Evolutionary conservation across 1,140 invertebrate genomes (phyloP).

Genomic region (Thalassaphorura encarpata): DNA sequence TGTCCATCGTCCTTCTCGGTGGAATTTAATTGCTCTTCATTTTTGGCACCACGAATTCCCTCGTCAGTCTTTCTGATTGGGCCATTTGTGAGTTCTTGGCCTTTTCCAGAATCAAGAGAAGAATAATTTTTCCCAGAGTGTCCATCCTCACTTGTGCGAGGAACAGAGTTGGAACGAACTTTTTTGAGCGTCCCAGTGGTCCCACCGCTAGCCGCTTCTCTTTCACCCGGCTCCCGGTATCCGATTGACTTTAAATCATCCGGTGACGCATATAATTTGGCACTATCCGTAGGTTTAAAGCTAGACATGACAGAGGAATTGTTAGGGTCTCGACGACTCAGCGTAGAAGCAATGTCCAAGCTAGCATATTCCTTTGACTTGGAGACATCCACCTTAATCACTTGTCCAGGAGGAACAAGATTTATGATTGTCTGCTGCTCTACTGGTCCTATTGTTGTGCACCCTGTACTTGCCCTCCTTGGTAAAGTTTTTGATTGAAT

Average conservation of each 20-base stretch:
- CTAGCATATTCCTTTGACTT: constrained; percentile 36
- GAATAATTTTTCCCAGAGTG: constrained; percentile 8
- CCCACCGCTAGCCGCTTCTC: background rate
- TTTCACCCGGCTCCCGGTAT: constrained; percentile 43
- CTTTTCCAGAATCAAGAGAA: constrained; percentile 11
- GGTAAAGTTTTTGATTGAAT: constrained; percentile 32
- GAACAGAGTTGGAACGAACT: constrained; percentile 22
- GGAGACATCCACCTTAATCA: constrained; percentile 59
- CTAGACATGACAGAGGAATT: constrained; percentile 64
- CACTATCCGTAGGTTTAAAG: constrained; percentile 69
- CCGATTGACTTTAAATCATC: constrained; percentile 70
- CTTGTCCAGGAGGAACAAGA: constrained; percentile 50
- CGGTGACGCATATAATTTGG: constrained; percentile 78
- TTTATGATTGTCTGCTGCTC: constrained; percentile 32
- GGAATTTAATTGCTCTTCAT: background rate
- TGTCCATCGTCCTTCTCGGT: constrained; percentile 2
- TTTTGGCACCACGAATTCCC: background rate
- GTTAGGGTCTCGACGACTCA: constrained; percentile 8
- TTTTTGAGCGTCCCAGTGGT: constrained; percentile 22
- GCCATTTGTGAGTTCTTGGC: constrained; percentile 15
- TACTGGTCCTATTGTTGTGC: constrained; percentile 21
- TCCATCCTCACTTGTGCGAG: constrained; percentile 21
- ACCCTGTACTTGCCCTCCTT: constrained; percentile 28
- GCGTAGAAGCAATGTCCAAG: constrained; percentile 23
- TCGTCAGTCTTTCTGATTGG: constrained; percentile 9